These are phyloP conservation scores for Diplosoma virens DNA, from an alignment of 23 tunicate genomes.

Conservation along the genomic window DNA sequence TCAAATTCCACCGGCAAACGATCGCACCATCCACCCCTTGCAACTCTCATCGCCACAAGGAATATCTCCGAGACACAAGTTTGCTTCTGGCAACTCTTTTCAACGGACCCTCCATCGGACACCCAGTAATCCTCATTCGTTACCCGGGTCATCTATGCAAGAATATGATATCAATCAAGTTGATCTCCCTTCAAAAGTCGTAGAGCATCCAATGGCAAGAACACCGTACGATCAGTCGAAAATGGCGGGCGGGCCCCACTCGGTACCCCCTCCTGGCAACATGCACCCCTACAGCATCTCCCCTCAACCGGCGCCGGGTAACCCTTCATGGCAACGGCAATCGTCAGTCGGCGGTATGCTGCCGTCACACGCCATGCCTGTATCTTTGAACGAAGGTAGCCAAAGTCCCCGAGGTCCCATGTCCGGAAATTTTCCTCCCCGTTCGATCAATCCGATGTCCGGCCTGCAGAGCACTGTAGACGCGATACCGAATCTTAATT, in stretches of 20 bases:
- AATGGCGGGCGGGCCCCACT: not conserved
- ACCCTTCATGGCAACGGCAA: conserved; percentile 49
- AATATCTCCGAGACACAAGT: conserved; percentile 9
- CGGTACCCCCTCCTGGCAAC: not conserved
- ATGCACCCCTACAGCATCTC: not conserved
- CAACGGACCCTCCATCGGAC: conserved; percentile 14
- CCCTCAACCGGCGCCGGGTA: conserved; percentile 8
- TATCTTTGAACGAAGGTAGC: conserved; percentile 13
- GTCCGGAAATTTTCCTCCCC: not conserved
- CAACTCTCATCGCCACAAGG: conserved; percentile 3
- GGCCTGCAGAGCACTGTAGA: conserved; percentile 81
- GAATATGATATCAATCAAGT: not conserved
- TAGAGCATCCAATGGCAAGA: conserved; percentile 6
- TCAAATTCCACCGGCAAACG: not conserved
- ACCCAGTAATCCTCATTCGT: conserved; percentile 12
- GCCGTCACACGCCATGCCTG: conserved; percentile 12
- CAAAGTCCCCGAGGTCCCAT: conserved; percentile 50
- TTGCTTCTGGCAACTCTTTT: not conserved
- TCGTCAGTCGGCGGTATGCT: conserved; percentile 29
- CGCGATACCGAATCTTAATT: conserved; percentile 58
- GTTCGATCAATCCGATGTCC: conserved; percentile 73
- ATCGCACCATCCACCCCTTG: conserved; percentile 6
- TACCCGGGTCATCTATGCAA: not conserved
- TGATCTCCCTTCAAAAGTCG: conserved; percentile 7
- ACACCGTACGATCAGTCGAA: conserved; percentile 30